phyloP scores from a whole-genome alignment of 2,113 vertebrate species.

The Pelvicachromis taeniatus region DNA sequence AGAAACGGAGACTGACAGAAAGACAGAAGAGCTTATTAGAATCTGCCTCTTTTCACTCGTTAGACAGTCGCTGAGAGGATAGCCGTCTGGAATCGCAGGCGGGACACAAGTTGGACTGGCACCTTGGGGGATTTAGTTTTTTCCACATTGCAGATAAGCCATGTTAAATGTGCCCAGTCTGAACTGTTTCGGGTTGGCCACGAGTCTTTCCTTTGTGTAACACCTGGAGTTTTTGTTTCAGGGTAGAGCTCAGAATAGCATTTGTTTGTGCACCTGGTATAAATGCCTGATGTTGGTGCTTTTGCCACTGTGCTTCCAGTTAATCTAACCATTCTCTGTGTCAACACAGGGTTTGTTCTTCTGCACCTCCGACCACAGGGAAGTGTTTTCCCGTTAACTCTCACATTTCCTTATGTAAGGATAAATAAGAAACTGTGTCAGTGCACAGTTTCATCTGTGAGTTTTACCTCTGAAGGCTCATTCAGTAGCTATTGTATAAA shows the following conservation, averaged over 20 bases:
- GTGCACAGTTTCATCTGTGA: not conserved
- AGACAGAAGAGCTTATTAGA: slow-evolving; percentile 61
- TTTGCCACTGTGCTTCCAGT: not conserved
- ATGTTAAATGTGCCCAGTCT: slow-evolving; percentile 16
- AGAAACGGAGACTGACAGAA: slow-evolving; percentile 41
- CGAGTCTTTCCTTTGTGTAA: not conserved
- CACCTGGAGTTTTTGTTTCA: not conserved
- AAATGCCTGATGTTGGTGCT: slow-evolving; percentile 14
- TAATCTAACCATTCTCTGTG: slow-evolving; percentile 42
- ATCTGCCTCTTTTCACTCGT: slow-evolving; percentile 54
- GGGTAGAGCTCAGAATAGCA: not conserved
- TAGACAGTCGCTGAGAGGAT: slow-evolving; percentile 39
- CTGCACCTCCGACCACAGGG: slow-evolving; percentile 28
- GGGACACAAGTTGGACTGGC: slow-evolving; percentile 35
- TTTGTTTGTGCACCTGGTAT: not conserved
- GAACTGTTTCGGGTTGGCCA: slow-evolving; percentile 17
- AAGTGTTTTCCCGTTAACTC: slow-evolving; percentile 3
- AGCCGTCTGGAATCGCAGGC: slow-evolving; percentile 24
- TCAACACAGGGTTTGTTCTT: slow-evolving; percentile 40
- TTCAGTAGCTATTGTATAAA: not conserved
- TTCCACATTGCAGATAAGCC: slow-evolving; percentile 24
- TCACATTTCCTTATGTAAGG: not conserved
- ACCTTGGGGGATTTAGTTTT: slow-evolving; percentile 9
- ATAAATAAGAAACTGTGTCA: slow-evolving; percentile 17
- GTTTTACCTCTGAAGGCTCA: not conserved